Evolutionary conservation across 2,888 invertebrate genomes (phyloP).

Genomic region (Lasioglossum morio): DNA sequence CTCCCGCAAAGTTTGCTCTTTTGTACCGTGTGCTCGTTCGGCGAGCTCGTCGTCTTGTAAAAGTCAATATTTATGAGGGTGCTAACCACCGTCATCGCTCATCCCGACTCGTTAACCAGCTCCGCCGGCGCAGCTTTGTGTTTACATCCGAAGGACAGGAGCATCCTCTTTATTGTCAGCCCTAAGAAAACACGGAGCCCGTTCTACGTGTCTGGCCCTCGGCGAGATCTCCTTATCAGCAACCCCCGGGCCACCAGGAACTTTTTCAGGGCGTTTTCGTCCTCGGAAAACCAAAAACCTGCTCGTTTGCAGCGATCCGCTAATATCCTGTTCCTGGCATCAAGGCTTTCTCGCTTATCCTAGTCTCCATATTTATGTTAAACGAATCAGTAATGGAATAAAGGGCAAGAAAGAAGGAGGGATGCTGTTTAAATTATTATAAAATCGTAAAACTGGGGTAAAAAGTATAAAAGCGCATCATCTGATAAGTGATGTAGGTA

Average conservation of each 20-base stretch:
- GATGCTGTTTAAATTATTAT: too few species aligned
- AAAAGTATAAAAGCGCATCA: too few species aligned
- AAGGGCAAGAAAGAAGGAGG: too few species aligned
- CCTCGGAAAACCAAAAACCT: constrained; percentile 21
- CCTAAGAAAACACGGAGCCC: constrained; percentile 69
- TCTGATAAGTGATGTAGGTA: too few species aligned
- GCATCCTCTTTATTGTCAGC: constrained; percentile 70
- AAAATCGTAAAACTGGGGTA: too few species aligned
- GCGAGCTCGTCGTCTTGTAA: constrained; percentile 71
- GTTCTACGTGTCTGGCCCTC: constrained; percentile 45
- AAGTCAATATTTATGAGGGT: constrained; percentile 82
- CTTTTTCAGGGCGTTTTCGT: constrained; percentile 44
- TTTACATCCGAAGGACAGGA: constrained; percentile 71
- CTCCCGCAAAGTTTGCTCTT: background rate
- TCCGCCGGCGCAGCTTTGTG: constrained; percentile 69
- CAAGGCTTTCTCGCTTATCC: too few species aligned
- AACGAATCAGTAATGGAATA: too few species aligned
- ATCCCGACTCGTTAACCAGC: constrained; percentile 74
- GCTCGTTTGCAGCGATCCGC: background rate
- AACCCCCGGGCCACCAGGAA: background rate
- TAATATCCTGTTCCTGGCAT: too few species aligned
- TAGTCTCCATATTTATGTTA: too few species aligned
- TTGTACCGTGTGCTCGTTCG: constrained; percentile 5
- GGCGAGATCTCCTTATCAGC: constrained; percentile 58
- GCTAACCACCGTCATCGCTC: constrained; percentile 82